Percentiles rank a stretch among this genome's conserved stretches.
These are phyloP conservation scores for Microcebus lehilahytsara DNA, from an alignment of 2,113 vertebrate species.

Conservation along the genomic window DNA sequence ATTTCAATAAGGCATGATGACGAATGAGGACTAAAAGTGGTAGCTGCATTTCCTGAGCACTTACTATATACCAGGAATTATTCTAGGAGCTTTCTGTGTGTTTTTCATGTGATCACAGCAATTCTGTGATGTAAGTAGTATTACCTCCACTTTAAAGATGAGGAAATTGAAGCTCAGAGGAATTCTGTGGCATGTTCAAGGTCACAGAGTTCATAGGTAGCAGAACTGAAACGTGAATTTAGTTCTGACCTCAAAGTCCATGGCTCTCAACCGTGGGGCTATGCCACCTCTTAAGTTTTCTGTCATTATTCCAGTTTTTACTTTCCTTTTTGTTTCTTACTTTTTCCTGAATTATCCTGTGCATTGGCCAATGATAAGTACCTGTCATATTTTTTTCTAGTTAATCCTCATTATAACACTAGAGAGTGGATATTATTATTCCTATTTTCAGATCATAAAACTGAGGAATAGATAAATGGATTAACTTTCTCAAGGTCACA, in stretches of 20 bases:
- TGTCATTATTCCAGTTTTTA: not conserved
- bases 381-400: not conserved
- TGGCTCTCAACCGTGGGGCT: not conserved
- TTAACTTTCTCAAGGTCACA: not conserved
- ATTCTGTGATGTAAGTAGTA: not conserved
- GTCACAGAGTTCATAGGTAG: not conserved
- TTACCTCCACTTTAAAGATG: not conserved
- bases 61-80: not conserved
- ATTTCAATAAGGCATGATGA: not conserved
- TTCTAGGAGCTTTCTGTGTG: not conserved
- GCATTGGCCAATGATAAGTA: not conserved
- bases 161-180: not conserved
- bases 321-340: not conserved
- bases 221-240: not conserved
- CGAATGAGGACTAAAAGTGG: not conserved
- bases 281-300: not conserved
- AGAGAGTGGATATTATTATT: not conserved
- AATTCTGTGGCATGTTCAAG: not conserved
- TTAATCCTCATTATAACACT: not conserved
- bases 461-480: not conserved
- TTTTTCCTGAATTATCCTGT: not conserved
- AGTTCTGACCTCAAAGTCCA: not conserved
- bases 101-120: not conserved
- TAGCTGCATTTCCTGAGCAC: not conserved
- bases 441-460: not conserved